Conservation (phyloP, 2,888 invertebrate species). For the Diaphora mendica region DNA sequence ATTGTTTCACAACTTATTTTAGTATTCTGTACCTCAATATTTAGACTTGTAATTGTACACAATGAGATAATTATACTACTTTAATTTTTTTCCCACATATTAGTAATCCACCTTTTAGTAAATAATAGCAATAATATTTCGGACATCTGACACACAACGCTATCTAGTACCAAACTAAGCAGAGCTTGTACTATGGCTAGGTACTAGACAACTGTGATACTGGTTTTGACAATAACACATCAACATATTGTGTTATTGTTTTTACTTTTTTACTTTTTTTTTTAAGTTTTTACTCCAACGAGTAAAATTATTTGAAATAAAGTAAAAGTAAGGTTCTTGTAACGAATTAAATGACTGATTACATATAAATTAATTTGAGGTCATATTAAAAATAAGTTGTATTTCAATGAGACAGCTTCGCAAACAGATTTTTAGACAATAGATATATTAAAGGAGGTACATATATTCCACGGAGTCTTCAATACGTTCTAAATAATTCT, state of each 20-base stretch:
- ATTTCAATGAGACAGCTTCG: neutral
- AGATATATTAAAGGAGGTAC: constrained; percentile 8
- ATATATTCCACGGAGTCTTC: constrained; percentile 20
- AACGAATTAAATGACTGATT: neutral
- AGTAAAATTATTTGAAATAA: neutral
- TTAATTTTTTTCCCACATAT: neutral
- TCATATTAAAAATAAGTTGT: neutral
- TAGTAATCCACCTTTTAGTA: neutral
- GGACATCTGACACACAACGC: no score
- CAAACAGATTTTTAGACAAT: constrained; percentile 14
- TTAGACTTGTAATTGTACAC: neutral
- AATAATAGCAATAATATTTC: neutral
- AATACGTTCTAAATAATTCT: constrained; percentile 39
- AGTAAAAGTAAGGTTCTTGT: neutral
- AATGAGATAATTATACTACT: neutral
- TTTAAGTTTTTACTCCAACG: no score
- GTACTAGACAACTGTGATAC: neutral
- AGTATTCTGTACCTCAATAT: neutral
- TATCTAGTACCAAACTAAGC: no score
- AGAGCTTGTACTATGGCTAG: neutral
- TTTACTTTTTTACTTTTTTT: no score
- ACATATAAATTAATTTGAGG: neutral
- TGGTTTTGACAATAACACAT: neutral
- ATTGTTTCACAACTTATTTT: neutral
- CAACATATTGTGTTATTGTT: no score